phyloP scores from a whole-genome alignment of 30 jellyfish, hydroid and myxozoan species.

The Nemopilema nomurai region DNA sequence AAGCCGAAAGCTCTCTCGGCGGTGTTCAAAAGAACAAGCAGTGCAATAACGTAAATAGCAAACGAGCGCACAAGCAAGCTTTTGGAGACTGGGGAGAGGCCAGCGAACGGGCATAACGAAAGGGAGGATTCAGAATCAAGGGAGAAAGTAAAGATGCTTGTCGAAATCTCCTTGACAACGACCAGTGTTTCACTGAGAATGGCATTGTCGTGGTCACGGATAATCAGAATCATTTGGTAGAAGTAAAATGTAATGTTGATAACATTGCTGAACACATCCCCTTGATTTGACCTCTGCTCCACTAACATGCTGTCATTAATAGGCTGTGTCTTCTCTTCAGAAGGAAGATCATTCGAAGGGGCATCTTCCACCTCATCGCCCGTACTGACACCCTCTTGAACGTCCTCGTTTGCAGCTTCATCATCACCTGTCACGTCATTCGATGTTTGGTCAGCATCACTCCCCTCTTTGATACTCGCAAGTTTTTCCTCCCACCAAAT shows the following conservation, averaged over 20 bases:
- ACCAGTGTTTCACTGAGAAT: conserved; percentile 52
- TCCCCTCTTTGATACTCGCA: not conserved
- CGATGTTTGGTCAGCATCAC: not conserved
- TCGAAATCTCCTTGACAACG: conserved; percentile 60
- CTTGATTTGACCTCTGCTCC: not conserved
- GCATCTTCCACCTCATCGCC: not conserved
- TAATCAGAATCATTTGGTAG: conserved; percentile 84
- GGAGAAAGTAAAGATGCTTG: conserved; percentile 91
- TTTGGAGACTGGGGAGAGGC: conserved; percentile 82
- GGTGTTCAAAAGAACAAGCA: conserved; percentile 54
- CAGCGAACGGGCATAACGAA: conserved; percentile 76
- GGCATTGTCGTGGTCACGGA: conserved; percentile 79
- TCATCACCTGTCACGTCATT: not conserved
- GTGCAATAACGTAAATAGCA: conserved; percentile 71
- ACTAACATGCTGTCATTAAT: too few species aligned
- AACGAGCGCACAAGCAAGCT: conserved; percentile 73
- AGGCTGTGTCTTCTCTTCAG: too few species aligned
- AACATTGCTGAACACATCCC: conserved; percentile 81
- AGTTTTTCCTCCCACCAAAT: conserved; percentile 74
- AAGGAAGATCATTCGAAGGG: not conserved
- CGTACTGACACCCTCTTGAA: too few species aligned
- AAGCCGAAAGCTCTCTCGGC: too few species aligned
- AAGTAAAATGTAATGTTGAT: conserved; percentile 76
- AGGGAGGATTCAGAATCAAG: conserved; percentile 59
- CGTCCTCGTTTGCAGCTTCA: too few species aligned